phyloP scores from a whole-genome alignment of 2,888 invertebrate genomes.

The Lissocephala sabroskyi region DNA sequence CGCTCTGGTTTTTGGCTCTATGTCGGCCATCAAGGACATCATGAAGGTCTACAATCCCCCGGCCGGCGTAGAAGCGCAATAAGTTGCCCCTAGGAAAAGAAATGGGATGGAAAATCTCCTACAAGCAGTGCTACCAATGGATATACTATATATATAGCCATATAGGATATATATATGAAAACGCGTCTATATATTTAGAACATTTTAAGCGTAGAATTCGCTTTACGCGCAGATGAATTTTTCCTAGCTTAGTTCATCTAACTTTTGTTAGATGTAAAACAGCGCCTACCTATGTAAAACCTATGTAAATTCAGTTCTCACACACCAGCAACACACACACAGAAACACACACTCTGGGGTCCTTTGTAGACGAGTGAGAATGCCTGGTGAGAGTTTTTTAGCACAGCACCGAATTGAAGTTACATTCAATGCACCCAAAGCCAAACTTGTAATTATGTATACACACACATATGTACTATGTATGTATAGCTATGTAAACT shows the following conservation, averaged over 20 bases:
- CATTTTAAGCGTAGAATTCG: constrained; percentile 6
- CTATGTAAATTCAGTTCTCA: background rate
- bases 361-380: no score
- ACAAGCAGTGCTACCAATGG: constrained; percentile 42
- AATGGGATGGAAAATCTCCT: background rate
- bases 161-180: constrained; percentile 22
- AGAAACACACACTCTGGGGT: background rate
- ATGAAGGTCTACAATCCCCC: constrained; percentile 58
- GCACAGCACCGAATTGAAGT: constrained; percentile 2
- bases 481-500: background rate
- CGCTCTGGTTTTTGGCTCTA: constrained; percentile 87
- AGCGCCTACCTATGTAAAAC: constrained; percentile 10
- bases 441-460: no score
- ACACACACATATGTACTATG: background rate
- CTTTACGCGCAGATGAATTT: constrained; percentile 8
- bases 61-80: constrained; percentile 21
- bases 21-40: constrained; percentile 78
- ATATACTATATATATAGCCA: constrained; percentile 34
- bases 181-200: constrained; percentile 30
- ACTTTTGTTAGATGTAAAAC: constrained; percentile 65
- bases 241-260: constrained; percentile 35
- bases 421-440: no score
- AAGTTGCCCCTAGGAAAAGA: constrained; percentile 16
- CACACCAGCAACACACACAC: constrained; percentile 10
- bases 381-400: constrained; percentile 19